Conservation (phyloP, 1,140 invertebrate species). For the Drosophila littoralis region DNA sequence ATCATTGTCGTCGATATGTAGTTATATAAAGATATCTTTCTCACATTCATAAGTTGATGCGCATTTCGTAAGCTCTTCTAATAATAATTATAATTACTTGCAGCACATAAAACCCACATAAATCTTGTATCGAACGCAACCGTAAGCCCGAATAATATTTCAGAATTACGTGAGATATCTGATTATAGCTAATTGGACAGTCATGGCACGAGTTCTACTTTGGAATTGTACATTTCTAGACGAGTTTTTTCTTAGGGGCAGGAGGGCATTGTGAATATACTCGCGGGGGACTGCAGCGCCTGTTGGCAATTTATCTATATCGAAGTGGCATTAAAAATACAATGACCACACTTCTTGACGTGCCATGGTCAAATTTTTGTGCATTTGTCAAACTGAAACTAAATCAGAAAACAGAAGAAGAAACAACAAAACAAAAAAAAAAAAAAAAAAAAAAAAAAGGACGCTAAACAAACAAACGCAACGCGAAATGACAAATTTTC, state of each 20-base stretch:
- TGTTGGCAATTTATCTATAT: constrained; percentile 74
- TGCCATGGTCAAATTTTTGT: constrained; percentile 82
- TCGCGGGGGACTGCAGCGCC: constrained; percentile 26
- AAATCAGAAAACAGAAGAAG: constrained; percentile 71
- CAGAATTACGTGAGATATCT: constrained; percentile 16
- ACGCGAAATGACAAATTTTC: constrained; percentile 70
- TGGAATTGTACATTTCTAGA: constrained; percentile 9
- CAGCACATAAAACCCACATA: constrained; percentile 4
- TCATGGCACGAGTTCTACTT: constrained; percentile 38
- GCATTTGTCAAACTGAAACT: constrained; percentile 80
- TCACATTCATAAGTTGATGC: background rate
- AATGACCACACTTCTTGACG: constrained; percentile 80
- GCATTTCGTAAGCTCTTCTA: background rate
- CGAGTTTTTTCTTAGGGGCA: background rate
- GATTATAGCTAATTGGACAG: constrained; percentile 55
- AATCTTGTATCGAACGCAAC: constrained; percentile 18
- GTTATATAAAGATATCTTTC: background rate
- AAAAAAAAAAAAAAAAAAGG: constrained; percentile 22
- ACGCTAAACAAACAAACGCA: constrained; percentile 45
- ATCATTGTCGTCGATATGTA: background rate
- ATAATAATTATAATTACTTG: constrained; percentile 6
- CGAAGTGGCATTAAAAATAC: constrained; percentile 75
- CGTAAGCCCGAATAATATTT: constrained; percentile 1
- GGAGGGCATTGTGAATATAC: too few species aligned
- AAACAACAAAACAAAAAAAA: constrained; percentile 43